These are phyloP conservation scores for Talpa occidentalis DNA, from an alignment of 2,113 vertebrate genomes.

Conservation along the genomic window DNA sequence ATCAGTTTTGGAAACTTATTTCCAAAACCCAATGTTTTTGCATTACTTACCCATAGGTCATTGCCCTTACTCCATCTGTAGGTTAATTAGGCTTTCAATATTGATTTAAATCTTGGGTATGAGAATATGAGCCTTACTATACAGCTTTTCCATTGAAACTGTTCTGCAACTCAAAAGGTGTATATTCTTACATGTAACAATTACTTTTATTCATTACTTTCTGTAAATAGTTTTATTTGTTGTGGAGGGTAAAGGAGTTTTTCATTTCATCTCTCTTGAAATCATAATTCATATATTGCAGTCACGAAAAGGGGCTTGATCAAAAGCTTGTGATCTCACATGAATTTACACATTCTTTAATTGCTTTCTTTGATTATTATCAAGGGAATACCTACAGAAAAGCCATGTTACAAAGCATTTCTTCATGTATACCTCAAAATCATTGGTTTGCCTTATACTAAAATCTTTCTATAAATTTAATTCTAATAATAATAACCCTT, in stretches of 20 bases:
- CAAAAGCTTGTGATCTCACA: background rate
- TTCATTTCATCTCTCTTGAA: constrained; percentile 1
- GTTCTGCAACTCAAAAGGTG: background rate
- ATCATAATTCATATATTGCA: background rate
- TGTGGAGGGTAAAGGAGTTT: background rate
- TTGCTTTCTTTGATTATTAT: background rate
- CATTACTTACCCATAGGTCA: background rate
- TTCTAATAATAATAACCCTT: background rate
- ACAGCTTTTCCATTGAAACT: background rate
- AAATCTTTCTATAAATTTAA: background rate
- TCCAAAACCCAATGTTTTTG: background rate
- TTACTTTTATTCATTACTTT: background rate
- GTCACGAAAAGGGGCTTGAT: background rate
- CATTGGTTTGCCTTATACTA: background rate
- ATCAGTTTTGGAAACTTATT: background rate
- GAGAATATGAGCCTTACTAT: background rate
- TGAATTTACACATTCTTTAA: background rate
- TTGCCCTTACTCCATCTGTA: background rate
- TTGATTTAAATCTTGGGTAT: no score
- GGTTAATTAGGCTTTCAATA: background rate
- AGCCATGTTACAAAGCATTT: background rate
- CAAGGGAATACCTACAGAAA: background rate
- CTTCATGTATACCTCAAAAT: background rate
- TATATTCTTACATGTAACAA: background rate
- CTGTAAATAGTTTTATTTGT: background rate